Evolutionary conservation across 2,888 invertebrate species (phyloP).

Genomic region (Nemotelus nigrinus): DNA sequence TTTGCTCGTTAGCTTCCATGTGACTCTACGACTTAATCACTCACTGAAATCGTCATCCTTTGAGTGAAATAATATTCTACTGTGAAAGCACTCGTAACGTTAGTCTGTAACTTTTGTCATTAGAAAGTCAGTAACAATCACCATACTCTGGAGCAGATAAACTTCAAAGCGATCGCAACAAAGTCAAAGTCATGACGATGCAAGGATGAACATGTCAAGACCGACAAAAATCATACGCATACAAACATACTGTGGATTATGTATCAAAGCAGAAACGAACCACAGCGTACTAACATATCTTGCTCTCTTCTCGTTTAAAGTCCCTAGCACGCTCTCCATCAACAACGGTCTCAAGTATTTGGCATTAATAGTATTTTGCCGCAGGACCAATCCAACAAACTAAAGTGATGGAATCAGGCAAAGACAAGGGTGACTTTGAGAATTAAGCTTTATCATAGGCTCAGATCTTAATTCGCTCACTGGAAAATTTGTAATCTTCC

Average conservation of each 20-base stretch:
- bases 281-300: too few relatives aligned
- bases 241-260: too few relatives aligned
- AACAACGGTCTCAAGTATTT: neutral
- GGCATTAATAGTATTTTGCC: neutral
- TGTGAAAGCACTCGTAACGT: too few relatives aligned
- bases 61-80: too few relatives aligned
- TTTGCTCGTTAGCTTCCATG: too few relatives aligned
- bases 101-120: too few relatives aligned
- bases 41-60: too few relatives aligned
- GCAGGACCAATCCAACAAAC: neutral
- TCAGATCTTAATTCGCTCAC: constrained; percentile 9
- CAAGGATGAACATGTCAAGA: neutral
- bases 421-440: neutral
- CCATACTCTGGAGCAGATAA: neutral
- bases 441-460: neutral
- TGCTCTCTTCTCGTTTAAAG: too few relatives aligned
- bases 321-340: too few relatives aligned
- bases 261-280: too few relatives aligned
- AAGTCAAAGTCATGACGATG: constrained; percentile 11
- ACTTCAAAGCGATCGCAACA: neutral
- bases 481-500: constrained; percentile 26
- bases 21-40: too few relatives aligned
- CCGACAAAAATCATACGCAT: constrained; percentile 12
- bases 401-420: neutral
- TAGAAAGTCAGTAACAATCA: neutral